A percentile compares a stretch with the other conserved stretches of the same genome.
Conservation (phyloP, 2,888 invertebrate genomes). For the Coelogynopora nodosa region DNA sequence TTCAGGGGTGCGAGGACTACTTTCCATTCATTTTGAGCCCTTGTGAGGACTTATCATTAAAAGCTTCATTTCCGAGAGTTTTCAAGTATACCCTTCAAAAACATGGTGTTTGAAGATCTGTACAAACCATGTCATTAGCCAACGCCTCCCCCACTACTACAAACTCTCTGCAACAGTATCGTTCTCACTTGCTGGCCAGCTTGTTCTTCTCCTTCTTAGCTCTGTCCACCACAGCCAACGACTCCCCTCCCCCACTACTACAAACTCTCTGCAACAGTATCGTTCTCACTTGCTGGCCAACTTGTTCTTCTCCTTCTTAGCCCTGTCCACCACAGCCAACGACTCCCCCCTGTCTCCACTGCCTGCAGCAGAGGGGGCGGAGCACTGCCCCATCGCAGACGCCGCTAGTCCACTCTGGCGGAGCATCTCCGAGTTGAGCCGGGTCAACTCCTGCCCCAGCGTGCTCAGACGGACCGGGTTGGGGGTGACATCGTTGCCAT, state of each 20-base stretch:
- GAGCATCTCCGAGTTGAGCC: conserved; percentile 76
- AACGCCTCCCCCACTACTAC: no score
- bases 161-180: no score
- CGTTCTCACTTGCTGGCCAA: conserved; percentile 75
- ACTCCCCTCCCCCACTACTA: background rate
- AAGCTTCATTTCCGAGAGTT: no score
- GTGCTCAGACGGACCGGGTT: conserved; percentile 83
- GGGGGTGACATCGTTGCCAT: conserved; percentile 92
- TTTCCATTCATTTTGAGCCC: no score
- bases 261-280: no score
- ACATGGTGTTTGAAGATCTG: no score
- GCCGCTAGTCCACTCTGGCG: conserved; percentile 3
- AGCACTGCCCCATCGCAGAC: background rate
- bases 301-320: conserved; percentile 92
- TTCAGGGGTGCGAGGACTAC: no score
- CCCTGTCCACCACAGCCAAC: conserved; percentile 29
- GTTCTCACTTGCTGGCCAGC: conserved; percentile 73
- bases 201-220: conserved; percentile 91
- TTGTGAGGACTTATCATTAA: no score
- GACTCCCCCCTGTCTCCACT: background rate
- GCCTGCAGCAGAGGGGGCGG: background rate
- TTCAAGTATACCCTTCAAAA: no score
- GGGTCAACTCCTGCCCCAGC: conserved; percentile 86
- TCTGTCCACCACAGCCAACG: conserved; percentile 21
- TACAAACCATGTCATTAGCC: no score